phyloP scores from a whole-genome alignment of 2,888 invertebrate genomes.

The Drosophila tripunctata region DNA sequence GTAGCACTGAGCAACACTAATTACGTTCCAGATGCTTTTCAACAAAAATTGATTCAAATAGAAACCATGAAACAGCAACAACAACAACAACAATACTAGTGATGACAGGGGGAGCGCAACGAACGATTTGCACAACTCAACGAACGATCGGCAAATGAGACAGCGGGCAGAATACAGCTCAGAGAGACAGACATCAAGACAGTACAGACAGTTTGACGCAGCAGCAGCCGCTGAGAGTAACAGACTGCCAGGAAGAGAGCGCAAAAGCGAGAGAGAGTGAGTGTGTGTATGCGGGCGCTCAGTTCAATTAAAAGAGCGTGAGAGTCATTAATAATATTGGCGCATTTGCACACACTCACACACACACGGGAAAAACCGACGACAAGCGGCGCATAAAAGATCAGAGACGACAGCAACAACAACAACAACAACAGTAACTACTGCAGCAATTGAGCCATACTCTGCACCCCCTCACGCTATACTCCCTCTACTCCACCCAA shows the following conservation, averaged over 20 bases:
- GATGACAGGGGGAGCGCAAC: conserved; percentile 16
- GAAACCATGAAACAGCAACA: conserved; percentile 24
- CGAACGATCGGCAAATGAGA: conserved; percentile 51
- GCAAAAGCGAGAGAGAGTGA: conserved; percentile 7
- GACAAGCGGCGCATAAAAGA: conserved; percentile 57
- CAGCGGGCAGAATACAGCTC: conserved; percentile 18
- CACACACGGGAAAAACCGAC: conserved; percentile 52
- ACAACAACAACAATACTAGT: neutral
- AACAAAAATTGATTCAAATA: conserved; percentile 56
- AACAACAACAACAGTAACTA: conserved; percentile 19
- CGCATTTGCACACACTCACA: conserved; percentile 50
- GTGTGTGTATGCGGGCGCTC: conserved; percentile 45
- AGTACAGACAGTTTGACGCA: conserved; percentile 1
- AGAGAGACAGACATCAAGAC: conserved; percentile 11
- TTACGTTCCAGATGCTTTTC: conserved; percentile 69
- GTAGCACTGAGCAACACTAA: conserved; percentile 65
- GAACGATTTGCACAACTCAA: conserved; percentile 73
- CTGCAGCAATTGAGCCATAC: conserved; percentile 28
- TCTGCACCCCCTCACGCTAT: too few species aligned
- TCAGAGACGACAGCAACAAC: conserved; percentile 34
- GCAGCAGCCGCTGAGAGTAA: conserved; percentile 2
- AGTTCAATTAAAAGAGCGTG: conserved; percentile 74
- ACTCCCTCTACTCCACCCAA: neutral
- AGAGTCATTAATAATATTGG: conserved; percentile 68
- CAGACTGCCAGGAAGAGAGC: neutral